Percentiles rank a stretch among this genome's conserved stretches.
phyloP scores from a whole-genome alignment of 2,797 vertebrate species.

The Sorex maritimensis region DNA sequence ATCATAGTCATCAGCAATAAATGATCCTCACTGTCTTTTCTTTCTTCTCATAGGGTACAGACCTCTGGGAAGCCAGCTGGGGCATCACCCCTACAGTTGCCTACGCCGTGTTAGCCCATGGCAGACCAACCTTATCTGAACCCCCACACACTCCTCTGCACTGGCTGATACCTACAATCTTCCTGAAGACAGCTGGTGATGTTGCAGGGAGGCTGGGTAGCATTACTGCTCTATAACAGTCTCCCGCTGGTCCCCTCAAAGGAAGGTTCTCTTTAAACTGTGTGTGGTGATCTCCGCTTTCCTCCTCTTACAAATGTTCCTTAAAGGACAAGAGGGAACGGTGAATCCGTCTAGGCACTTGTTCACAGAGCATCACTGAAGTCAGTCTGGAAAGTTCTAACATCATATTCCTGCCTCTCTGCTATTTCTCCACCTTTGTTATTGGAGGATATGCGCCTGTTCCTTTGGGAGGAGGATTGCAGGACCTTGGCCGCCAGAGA shows the following conservation, averaged over 20 bases:
- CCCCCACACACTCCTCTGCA: slow-evolving; percentile 37
- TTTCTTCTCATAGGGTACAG: neutral
- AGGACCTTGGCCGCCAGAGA: neutral
- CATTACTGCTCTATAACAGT: neutral
- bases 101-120: neutral
- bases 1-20: accelerated
- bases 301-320: neutral
- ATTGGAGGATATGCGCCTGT: neutral
- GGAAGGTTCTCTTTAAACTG: neutral
- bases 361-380: neutral
- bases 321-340: accelerated
- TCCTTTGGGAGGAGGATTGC: neutral
- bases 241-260: neutral
- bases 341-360: neutral
- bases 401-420: neutral
- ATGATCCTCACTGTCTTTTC: neutral
- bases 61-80: neutral
- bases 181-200: slow-evolving; percentile 55
- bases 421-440: neutral
- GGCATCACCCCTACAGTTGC: neutral
- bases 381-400: neutral
- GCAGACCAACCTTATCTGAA: slow-evolving; percentile 73
- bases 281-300: neutral
- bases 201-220: slow-evolving; percentile 1
- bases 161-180: slow-evolving; percentile 79